Evolutionary conservation across 2,113 vertebrate genomes (phyloP).

Genomic region (Mirounga angustirostris): DNA sequence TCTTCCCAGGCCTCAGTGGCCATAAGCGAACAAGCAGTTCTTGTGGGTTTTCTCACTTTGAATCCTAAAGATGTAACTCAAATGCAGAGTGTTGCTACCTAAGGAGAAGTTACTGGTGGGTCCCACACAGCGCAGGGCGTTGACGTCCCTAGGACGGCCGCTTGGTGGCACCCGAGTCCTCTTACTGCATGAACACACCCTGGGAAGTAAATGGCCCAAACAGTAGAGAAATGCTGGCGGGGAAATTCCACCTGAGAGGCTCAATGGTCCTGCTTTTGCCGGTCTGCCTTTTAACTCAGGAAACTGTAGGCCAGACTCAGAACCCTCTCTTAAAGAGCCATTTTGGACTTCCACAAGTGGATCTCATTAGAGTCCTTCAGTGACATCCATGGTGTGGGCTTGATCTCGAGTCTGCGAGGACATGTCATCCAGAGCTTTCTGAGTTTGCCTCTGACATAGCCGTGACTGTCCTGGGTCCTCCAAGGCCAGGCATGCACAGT

Average conservation of each 20-base stretch:
- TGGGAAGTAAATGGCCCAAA: not conserved
- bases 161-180: not conserved
- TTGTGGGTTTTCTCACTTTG: accelerated
- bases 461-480: not conserved
- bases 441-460: not conserved
- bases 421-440: accelerated
- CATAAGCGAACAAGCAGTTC: no score
- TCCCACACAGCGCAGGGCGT: accelerated
- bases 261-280: not conserved
- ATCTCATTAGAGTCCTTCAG: not conserved
- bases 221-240: accelerated
- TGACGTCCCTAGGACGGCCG: not conserved
- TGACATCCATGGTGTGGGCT: accelerated
- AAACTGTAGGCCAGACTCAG: no score
- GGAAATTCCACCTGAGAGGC: not conserved
- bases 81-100: accelerated
- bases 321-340: not conserved
- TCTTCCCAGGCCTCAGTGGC: not conserved
- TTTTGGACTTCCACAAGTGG: accelerated
- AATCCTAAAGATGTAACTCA: not conserved
- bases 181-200: accelerated
- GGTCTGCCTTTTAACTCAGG: not conserved
- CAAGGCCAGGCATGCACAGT: not conserved
- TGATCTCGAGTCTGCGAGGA: not conserved
- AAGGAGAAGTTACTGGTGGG: accelerated